Evolutionary conservation across 2,797 vertebrate species (phyloP).

Genomic region (Phrynocephalus guinanensis): DNA sequence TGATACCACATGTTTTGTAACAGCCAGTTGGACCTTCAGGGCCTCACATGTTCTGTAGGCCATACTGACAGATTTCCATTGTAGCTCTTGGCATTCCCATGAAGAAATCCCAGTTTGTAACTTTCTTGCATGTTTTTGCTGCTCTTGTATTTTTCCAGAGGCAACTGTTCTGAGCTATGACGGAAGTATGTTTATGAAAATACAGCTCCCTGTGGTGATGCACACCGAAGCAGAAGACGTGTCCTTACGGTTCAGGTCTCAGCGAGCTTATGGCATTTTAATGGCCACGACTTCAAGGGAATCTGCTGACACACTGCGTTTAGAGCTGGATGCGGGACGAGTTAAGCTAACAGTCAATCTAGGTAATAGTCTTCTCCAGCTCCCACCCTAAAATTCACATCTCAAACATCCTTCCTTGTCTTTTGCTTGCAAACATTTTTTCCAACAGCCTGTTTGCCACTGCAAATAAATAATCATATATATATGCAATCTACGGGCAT

Average conservation of each 20-base stretch:
- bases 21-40: too few species aligned
- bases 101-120: background rate
- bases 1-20: too few species aligned
- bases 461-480: constrained; percentile 63
- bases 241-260: constrained; percentile 94
- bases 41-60: background rate
- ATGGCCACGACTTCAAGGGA: constrained; percentile 97
- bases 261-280: constrained; percentile 93
- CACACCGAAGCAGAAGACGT: constrained; percentile 97
- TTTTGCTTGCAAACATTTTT: constrained; percentile 80
- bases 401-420: constrained; percentile 55
- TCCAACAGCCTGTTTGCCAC: constrained; percentile 76
- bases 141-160: constrained; percentile 79
- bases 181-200: constrained; percentile 99
- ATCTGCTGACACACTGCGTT: constrained; percentile 92
- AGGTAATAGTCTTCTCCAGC: constrained; percentile 86
- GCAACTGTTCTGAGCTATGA: constrained; percentile 96
- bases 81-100: background rate
- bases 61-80: background rate
- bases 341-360: constrained; percentile 97
- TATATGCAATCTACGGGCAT: constrained; percentile 42
- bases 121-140: constrained; percentile 25
- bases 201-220: constrained; percentile 96
- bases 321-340: constrained; percentile 94
- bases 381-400: constrained; percentile 69